Evolutionary conservation across 2,888 invertebrate species (phyloP).

Genomic region (Trissoscelio sp.): DNA sequence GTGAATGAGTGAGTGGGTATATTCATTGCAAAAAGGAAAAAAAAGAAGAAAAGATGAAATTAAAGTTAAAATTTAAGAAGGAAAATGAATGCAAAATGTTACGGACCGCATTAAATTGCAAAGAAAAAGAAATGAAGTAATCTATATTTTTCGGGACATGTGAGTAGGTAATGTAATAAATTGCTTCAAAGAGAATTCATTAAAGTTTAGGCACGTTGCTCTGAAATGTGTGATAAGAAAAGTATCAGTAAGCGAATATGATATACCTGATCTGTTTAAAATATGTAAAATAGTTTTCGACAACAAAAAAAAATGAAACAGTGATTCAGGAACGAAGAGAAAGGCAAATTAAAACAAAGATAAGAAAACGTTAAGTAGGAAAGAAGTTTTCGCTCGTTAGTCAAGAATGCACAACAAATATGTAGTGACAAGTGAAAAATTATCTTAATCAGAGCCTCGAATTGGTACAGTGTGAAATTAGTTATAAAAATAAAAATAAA

Average conservation of each 20-base stretch:
- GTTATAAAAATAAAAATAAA: too few species aligned
- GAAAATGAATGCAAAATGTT: conserved; percentile 46
- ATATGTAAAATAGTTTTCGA: conserved; percentile 60
- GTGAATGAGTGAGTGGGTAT: conserved; percentile 72
- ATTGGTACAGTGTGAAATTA: too few species aligned
- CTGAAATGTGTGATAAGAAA: conserved; percentile 68
- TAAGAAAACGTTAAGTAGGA: conserved; percentile 37
- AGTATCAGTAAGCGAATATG: conserved; percentile 62
- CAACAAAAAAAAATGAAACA: conserved; percentile 19
- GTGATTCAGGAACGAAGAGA: conserved; percentile 34
- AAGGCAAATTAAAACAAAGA: conserved; percentile 18
- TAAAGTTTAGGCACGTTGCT: conserved; percentile 64
- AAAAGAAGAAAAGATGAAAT: conserved; percentile 44
- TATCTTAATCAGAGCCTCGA: too few species aligned
- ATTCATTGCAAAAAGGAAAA: conserved; percentile 55
- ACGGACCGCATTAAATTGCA: conserved; percentile 47
- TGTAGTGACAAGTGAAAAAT: conserved; percentile 43
- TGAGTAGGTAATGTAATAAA: conserved; percentile 62
- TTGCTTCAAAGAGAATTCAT: conserved; percentile 64
- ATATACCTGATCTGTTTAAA: conserved; percentile 66
- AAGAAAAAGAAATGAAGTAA: conserved; percentile 55
- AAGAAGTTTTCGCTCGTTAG: conserved; percentile 45
- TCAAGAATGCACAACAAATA: conserved; percentile 43
- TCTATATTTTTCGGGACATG: conserved; percentile 67
- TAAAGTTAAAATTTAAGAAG: conserved; percentile 45